Evolutionary conservation across 2,888 invertebrate species (phyloP).

Genomic region (Argyra leucocephala): DNA sequence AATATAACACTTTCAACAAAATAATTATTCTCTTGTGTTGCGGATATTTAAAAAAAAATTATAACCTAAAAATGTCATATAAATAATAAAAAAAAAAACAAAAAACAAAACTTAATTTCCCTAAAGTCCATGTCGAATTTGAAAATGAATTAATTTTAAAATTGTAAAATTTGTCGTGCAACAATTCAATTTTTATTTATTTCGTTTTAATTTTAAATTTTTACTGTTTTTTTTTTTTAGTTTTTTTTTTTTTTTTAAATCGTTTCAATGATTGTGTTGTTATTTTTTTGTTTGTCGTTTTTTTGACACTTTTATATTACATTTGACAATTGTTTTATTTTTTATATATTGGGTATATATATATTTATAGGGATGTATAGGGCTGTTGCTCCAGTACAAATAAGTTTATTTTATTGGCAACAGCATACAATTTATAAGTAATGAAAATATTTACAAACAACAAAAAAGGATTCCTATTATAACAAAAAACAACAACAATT

Average conservation of each 20-base stretch:
- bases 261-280: neutral
- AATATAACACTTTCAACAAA: no score
- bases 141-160: conserved; percentile 11
- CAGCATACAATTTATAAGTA: neutral
- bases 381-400: neutral
- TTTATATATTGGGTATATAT: no score
- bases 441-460: neutral
- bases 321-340: neutral
- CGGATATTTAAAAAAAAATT: no score
- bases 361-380: no score
- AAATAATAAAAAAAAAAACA: neutral
- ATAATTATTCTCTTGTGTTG: no score
- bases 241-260: no score
- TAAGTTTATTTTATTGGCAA: neutral
- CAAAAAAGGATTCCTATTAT: neutral
- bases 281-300: neutral
- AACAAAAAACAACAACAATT: neutral
- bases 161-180: conserved; percentile 10
- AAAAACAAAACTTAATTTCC: neutral
- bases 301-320: neutral
- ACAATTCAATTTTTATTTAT: neutral
- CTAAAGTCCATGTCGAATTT: conserved; percentile 10
- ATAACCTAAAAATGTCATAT: neutral
- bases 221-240: no score
- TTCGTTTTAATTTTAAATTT: neutral